phyloP scores from a whole-genome alignment of 2,113 vertebrate species.

The Ursus arctos region DNA sequence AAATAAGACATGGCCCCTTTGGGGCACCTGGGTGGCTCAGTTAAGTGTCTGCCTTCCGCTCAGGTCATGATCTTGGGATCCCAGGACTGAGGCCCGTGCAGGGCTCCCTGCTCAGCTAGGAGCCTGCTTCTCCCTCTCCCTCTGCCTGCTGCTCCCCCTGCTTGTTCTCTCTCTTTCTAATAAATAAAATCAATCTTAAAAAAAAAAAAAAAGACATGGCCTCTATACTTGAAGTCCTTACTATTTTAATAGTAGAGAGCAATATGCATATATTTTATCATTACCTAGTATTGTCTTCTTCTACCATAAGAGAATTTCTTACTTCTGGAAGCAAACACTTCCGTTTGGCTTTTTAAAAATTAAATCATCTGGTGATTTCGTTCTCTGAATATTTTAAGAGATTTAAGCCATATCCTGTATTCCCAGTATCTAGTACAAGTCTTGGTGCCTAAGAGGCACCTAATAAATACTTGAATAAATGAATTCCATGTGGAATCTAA shows the following conservation, averaged over 20 bases:
- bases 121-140: no score
- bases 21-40: no score
- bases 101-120: no score
- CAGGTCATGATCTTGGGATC: no score
- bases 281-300: background rate
- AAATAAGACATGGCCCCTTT: background rate
- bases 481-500: background rate
- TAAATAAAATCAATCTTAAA: background rate
- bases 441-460: background rate
- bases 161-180: no score
- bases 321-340: background rate
- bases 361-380: background rate
- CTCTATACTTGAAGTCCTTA: background rate
- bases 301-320: background rate
- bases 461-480: conserved; percentile 7
- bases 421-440: background rate
- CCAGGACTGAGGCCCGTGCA: no score
- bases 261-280: background rate
- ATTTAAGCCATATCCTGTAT: background rate
- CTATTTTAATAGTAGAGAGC: background rate
- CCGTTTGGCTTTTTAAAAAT: background rate
- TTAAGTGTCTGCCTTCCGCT: no score
- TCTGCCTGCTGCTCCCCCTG: no score
- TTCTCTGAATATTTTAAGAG: background rate
- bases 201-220: background rate